These are phyloP conservation scores for Tenthredo scrophulariae DNA, from an alignment of 2,888 invertebrate species.

Conservation along the genomic window DNA sequence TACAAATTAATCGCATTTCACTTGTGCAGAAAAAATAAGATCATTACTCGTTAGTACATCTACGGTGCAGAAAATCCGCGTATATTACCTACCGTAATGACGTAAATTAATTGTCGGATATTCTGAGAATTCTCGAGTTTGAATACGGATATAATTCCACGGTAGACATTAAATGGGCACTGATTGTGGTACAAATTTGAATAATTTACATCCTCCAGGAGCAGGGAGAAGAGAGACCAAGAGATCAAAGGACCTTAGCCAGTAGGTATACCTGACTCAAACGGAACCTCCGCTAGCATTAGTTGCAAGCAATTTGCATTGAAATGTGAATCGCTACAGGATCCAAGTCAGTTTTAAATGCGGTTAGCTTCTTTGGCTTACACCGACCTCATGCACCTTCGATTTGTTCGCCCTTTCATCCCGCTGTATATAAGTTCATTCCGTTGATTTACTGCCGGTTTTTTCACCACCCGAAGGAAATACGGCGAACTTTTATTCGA, in stretches of 20 bases:
- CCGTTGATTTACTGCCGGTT: background rate
- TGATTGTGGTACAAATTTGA: conserved; percentile 32
- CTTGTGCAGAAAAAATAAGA: background rate
- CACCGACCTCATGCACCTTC: conserved; percentile 1
- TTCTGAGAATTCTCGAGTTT: background rate
- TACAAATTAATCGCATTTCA: background rate
- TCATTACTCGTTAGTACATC: background rate
- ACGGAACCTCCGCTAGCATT: conserved; percentile 44
- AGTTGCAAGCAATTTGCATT: conserved; percentile 67
- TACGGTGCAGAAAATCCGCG: background rate
- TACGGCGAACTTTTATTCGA: no score
- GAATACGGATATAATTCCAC: conserved; percentile 30
- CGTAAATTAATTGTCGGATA: conserved; percentile 21
- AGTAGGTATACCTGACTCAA: conserved; percentile 15
- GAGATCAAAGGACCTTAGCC: conserved; percentile 39
- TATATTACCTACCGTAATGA: background rate
- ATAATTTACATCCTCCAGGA: conserved; percentile 23
- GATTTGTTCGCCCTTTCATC: background rate
- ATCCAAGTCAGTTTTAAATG: conserved; percentile 43
- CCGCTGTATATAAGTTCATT: no score
- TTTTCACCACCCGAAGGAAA: background rate
- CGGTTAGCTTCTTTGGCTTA: conserved; percentile 23
- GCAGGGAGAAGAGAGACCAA: background rate
- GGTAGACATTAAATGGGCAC: conserved; percentile 19
- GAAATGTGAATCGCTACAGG: conserved; percentile 68